Evolutionary conservation across 2,888 invertebrate genomes (phyloP), one percentile per base, ranked within the genome.

Genomic region (Aleiodes testaceus): DNA sequence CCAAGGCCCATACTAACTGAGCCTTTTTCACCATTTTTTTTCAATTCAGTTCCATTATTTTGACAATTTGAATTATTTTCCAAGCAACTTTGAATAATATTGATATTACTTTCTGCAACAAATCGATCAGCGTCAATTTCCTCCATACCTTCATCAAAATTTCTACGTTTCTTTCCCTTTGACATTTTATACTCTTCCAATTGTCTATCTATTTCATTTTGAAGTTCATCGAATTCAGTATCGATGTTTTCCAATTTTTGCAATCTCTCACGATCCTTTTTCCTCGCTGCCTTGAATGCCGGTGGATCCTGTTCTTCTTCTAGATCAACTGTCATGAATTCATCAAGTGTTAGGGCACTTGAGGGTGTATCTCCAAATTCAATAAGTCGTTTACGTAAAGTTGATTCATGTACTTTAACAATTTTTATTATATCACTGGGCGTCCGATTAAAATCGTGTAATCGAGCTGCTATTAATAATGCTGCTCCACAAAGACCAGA

Each of bases 401-500:
- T 98, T 0, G 95, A 93, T 87, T 98, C 97, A 84, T 98, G 97
- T 14, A 98, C 97, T 89, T 97, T 97, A 0, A 98, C 98, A 80
- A 98, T 96, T 84, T 95, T 94, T 14, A 98, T 94, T 63, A 99
- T 93, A 84, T 99, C 97, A 50, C 91, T 89, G 6, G 96, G 92
- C 0, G 95, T 94, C 74, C 98, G 91, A 82, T 92, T 94, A 87
- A 97, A 98, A 82, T 96, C 94, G 87, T 99, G 97, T 75, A 98
- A 91, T 66, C 98, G 92, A 0, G 97, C 95, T 2, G 99, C 97
- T 85, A 99, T 97, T 16, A 99, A 89, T 2, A 99, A 89, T 0
- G 99, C 99, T 85, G 99, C 99, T 22, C 99, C 99, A 88, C 99
- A 99, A 18, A 99, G 91, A 11, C 99, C 99, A 0, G 98, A 97